phyloP scores from a whole-genome alignment of 64 coral and sea anemone species.

The Montipora sp. region DNA sequence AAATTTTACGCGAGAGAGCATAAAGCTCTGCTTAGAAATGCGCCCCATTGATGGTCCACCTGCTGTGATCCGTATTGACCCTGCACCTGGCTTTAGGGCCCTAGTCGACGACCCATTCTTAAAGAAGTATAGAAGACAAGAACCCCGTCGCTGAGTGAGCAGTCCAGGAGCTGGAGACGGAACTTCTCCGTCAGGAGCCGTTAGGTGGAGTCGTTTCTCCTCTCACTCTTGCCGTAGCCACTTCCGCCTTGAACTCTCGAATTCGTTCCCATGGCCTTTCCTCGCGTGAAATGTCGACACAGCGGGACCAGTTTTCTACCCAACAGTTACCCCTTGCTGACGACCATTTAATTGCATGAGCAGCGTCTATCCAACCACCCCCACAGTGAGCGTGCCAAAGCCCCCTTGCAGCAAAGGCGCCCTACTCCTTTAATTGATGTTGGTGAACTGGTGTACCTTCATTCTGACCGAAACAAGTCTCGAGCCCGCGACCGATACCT shows the following conservation, averaged over 20 bases:
- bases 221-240: conserved; percentile 43
- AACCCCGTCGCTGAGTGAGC: not conserved
- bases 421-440: not conserved
- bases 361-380: conserved; percentile 45
- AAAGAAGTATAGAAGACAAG: not conserved
- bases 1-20: too few species aligned
- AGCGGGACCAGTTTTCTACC: conserved; percentile 58
- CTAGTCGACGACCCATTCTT: too few species aligned
- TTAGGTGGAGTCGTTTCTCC: not conserved
- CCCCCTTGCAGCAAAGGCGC: not conserved
- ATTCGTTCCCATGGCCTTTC: conserved; percentile 58
- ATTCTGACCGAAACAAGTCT: conserved; percentile 61
- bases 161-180: not conserved
- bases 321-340: too few species aligned
- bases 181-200: not conserved
- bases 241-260: conserved; percentile 35
- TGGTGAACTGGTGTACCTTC: conserved; percentile 63
- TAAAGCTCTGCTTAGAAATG: too few species aligned
- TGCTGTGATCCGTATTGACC: too few species aligned
- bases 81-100: too few species aligned
- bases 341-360: conserved; percentile 11
- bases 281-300: conserved; percentile 52
- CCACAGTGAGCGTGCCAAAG: conserved; percentile 7
- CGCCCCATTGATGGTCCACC: too few species aligned
- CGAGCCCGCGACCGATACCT: conserved; percentile 60